phyloP scores from a whole-genome alignment of 1,140 invertebrate species.

The Frieseomelitta varia region DNA sequence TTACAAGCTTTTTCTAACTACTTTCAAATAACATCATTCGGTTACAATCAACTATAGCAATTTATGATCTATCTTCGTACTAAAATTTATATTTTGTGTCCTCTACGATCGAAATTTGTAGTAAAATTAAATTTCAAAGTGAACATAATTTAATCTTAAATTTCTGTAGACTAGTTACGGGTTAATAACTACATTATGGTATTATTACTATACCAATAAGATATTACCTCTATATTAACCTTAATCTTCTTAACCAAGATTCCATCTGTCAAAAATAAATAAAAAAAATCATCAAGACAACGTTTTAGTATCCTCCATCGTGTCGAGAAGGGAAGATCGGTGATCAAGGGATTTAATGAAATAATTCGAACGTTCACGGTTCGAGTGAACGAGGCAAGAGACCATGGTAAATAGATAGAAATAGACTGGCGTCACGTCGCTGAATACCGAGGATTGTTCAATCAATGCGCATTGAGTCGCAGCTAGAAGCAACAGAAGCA shows the following conservation, averaged over 20 bases:
- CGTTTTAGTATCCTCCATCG: neutral
- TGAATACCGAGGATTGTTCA: slow-evolving; percentile 69
- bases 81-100: too few species aligned
- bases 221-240: neutral
- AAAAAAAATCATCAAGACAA: neutral
- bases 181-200: neutral
- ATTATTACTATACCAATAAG: neutral
- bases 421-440: slow-evolving; percentile 46
- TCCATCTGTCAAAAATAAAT: too few species aligned
- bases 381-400: slow-evolving; percentile 13
- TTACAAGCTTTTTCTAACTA: too few species aligned
- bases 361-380: slow-evolving; percentile 25
- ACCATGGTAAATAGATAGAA: slow-evolving; percentile 54
- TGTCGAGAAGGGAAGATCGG: neutral
- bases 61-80: too few species aligned
- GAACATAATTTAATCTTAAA: too few species aligned
- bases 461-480: slow-evolving; percentile 74
- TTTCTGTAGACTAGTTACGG: too few species aligned
- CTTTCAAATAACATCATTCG: too few species aligned
- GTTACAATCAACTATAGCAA: too few species aligned
- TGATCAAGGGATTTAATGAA: slow-evolving; percentile 18
- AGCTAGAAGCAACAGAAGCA: slow-evolving; percentile 59
- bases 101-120: too few species aligned
- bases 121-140: too few species aligned
- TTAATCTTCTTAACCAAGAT: neutral